Evolutionary conservation across 2,888 invertebrate species (phyloP).

Genomic region (Crematogaster levior): DNA sequence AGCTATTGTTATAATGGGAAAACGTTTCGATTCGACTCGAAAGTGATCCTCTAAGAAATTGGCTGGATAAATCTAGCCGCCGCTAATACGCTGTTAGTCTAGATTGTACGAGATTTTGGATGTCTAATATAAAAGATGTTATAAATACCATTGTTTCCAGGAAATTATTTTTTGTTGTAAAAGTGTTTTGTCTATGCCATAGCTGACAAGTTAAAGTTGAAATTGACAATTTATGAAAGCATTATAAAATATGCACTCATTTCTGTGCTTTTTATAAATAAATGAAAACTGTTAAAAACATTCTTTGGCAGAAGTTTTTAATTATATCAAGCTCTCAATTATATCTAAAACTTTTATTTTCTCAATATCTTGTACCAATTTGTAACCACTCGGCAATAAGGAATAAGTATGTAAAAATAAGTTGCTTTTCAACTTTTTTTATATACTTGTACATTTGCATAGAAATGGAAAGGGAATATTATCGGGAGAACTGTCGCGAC

Average conservation of each 20-base stretch:
- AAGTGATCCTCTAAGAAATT: constrained; percentile 3
- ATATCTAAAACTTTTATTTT: not conserved
- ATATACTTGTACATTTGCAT: not conserved
- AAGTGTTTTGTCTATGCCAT: not conserved
- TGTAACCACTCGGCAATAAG: not conserved
- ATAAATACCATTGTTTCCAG: not conserved
- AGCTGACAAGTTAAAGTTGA: not conserved
- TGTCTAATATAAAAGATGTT: not conserved
- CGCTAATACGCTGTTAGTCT: not conserved
- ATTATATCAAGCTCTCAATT: not conserved
- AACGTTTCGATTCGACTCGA: constrained; percentile 26
- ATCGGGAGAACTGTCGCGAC: not conserved
- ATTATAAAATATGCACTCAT: not conserved
- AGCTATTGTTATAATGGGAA: constrained; percentile 35
- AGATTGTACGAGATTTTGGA: not conserved
- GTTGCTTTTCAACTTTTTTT: not conserved
- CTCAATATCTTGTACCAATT: not conserved
- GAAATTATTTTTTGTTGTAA: constrained; percentile 6
- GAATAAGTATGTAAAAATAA: constrained; percentile 2
- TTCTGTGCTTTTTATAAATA: not conserved
- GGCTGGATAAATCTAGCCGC: not conserved
- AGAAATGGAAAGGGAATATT: not conserved
- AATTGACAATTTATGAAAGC: not conserved
- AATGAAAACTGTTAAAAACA: not conserved
- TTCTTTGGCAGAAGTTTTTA: not conserved